Evolutionary conservation across 1,140 invertebrate species (phyloP).

Genomic region (Latrodectus geometricus): DNA sequence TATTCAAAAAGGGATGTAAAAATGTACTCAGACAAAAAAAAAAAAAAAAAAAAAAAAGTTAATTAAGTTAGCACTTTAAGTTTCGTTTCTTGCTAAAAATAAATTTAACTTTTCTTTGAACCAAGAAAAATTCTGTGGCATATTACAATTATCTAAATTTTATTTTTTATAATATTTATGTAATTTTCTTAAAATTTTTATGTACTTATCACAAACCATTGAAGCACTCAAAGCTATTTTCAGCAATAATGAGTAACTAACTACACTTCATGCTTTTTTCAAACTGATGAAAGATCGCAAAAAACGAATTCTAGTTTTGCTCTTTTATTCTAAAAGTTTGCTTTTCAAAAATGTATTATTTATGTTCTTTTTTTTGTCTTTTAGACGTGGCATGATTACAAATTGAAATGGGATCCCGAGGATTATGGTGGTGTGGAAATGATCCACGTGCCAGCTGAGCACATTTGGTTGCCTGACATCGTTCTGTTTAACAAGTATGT

Average conservation of each 20-base stretch:
- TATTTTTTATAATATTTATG: too few species aligned
- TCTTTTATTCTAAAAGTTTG: too few species aligned
- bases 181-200: too few species aligned
- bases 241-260: not conserved
- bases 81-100: too few species aligned
- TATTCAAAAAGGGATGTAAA: too few species aligned
- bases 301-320: too few species aligned
- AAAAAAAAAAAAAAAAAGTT: too few species aligned
- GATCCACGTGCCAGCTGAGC: constrained; percentile 93
- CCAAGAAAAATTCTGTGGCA: not conserved
- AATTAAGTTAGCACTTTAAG: too few species aligned
- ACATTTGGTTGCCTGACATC: constrained; percentile 95
- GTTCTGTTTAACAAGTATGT: constrained; percentile 95
- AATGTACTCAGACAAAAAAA: too few species aligned
- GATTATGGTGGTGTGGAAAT: constrained; percentile 94
- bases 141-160: too few species aligned
- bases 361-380: not conserved
- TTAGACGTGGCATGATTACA: constrained; percentile 97
- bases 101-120: not conserved
- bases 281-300: constrained; percentile 8
- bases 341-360: not conserved
- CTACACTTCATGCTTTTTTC: constrained; percentile 1
- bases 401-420: constrained; percentile 91
- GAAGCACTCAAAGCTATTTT: too few species aligned
- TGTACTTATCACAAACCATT: too few species aligned